These are phyloP conservation scores for Clamator glandarius DNA, from an alignment of 2,797 vertebrate species.

Conservation along the genomic window DNA sequence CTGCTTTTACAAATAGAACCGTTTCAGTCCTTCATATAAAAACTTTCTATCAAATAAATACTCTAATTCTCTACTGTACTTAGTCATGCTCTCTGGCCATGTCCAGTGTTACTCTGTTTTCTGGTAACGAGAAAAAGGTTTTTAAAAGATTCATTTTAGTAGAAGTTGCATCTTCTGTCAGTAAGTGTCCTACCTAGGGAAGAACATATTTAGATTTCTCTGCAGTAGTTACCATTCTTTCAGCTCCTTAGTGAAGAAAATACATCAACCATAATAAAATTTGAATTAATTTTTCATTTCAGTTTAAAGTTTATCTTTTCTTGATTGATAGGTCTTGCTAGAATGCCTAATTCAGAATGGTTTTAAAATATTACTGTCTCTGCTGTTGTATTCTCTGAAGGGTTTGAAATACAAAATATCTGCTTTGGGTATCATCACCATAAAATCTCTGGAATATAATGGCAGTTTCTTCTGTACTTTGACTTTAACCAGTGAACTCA, in stretches of 20 bases:
- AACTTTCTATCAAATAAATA: background rate
- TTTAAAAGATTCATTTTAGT: constrained; percentile 21
- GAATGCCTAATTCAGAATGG: background rate
- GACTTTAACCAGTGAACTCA: constrained; percentile 17
- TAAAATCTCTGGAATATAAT: background rate
- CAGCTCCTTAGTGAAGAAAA: background rate
- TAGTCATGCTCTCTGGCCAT: background rate
- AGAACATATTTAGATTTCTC: background rate
- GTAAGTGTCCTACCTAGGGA: background rate
- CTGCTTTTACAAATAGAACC: background rate
- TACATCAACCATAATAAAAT: background rate
- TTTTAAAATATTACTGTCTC: background rate
- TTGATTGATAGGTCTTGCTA: background rate
- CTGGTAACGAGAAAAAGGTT: background rate
- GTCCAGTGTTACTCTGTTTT: background rate
- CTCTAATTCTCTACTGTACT: background rate
- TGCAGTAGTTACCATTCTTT: background rate
- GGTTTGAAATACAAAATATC: constrained; percentile 4
- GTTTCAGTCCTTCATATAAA: background rate
- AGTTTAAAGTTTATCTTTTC: background rate
- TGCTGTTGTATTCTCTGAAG: background rate
- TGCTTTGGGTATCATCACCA: constrained; percentile 15
- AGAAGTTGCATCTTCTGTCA: background rate
- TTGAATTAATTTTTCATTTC: background rate
- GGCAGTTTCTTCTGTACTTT: constrained; percentile 12